phyloP scores from a whole-genome alignment of 2,888 invertebrate species.

The Lithophane leautieri region DNA sequence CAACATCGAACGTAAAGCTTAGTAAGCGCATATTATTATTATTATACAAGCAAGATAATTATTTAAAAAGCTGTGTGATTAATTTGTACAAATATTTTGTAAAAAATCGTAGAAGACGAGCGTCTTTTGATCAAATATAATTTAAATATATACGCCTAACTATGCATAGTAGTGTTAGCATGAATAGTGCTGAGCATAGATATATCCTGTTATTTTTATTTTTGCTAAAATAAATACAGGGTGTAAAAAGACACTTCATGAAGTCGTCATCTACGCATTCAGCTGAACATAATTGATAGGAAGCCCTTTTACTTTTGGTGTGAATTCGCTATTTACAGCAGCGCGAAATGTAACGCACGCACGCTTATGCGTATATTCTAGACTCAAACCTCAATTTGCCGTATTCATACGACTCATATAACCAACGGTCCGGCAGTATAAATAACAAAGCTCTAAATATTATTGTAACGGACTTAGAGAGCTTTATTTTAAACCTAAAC shows the following conservation, averaged over 20 bases:
- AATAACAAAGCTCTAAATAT: no score
- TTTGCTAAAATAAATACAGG: neutral
- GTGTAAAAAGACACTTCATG: neutral
- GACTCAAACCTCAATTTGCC: no score
- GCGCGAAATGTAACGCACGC: neutral
- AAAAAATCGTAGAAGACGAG: neutral
- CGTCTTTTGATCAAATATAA: neutral
- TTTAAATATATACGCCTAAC: conserved; percentile 30
- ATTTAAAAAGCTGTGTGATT: neutral
- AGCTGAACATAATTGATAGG: neutral
- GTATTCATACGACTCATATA: no score
- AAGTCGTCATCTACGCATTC: neutral
- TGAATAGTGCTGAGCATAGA: conserved; percentile 47
- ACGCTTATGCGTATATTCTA: no score
- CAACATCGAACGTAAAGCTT: conserved; percentile 53
- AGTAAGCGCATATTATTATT: conserved; percentile 48
- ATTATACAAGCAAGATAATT: conserved; percentile 34
- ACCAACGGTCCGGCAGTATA: no score
- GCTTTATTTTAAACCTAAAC: no score
- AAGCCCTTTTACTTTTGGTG: neutral
- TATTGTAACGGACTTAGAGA: no score
- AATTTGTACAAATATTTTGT: neutral
- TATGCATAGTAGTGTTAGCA: conserved; percentile 48
- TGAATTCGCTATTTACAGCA: neutral
- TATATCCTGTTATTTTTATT: neutral